Conservation (phyloP, 2,113 vertebrate genomes). For the Passer domesticus region DNA sequence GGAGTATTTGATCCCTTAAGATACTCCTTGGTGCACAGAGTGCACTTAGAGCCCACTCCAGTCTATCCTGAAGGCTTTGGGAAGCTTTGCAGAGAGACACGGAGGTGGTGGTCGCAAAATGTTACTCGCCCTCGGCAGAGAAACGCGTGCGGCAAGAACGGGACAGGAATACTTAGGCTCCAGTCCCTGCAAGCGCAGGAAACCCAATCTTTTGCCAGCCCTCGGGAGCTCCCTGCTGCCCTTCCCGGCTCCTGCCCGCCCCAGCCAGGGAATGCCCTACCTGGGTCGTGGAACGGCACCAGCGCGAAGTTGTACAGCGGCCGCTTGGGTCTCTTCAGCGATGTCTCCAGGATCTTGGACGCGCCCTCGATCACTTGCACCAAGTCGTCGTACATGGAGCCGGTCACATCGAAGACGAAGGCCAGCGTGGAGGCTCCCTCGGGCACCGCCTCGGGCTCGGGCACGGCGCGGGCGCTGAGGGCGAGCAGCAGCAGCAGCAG, state of each 20-base stretch:
- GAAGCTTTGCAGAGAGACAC: no score
- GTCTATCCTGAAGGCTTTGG: background rate
- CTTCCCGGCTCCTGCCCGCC: background rate
- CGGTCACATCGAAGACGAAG: slow-evolving; percentile 98
- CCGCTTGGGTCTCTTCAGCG: slow-evolving; percentile 89
- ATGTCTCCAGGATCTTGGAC: slow-evolving; percentile 96
- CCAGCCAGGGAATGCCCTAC: slow-evolving; percentile 65
- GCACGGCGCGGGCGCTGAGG: background rate
- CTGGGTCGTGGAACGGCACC: slow-evolving; percentile 97
- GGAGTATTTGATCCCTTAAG: background rate
- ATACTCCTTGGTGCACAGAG: background rate
- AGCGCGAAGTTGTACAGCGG: slow-evolving; percentile 94
- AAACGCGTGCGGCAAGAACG: background rate
- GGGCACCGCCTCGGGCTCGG: slow-evolving; percentile 76
- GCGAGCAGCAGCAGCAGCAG: slow-evolving; percentile 31
- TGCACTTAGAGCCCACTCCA: rapidly evolving
- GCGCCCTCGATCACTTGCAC: slow-evolving; percentile 98
- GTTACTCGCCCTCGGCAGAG: background rate
- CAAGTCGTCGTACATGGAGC: slow-evolving; percentile 98
- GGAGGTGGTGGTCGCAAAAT: background rate
- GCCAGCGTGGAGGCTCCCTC: slow-evolving; percentile 95
- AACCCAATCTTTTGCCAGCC: background rate
- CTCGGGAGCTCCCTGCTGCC: background rate
- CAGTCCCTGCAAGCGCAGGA: background rate
- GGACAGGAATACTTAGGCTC: background rate